phyloP scores from a whole-genome alignment of 2,113 vertebrate species.

The Paratilapia polleni region DNA sequence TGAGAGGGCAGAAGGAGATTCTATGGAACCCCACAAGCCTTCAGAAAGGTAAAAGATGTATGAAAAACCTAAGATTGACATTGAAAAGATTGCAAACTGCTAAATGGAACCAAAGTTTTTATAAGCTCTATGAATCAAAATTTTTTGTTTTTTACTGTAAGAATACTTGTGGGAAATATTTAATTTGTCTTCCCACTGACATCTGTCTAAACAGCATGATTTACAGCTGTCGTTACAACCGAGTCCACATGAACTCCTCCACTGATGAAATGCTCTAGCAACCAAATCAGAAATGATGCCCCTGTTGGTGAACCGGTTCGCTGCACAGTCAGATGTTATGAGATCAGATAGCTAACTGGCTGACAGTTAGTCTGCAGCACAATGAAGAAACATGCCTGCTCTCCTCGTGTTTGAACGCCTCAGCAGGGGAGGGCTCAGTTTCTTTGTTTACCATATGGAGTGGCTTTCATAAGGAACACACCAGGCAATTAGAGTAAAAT shows the following conservation, averaged over 20 bases:
- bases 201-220: neutral
- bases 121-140: neutral
- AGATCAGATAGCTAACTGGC: constrained; percentile 21
- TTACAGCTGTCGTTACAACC: constrained; percentile 6
- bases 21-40: neutral
- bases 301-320: constrained; percentile 14
- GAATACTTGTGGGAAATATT: neutral
- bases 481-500: constrained; percentile 59
- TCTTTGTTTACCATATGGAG: constrained; percentile 67
- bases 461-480: constrained; percentile 63
- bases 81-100: neutral
- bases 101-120: neutral
- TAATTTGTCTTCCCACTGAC: neutral
- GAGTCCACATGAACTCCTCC: neutral
- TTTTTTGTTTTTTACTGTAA: neutral
- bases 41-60: neutral
- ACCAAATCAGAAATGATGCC: neutral
- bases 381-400: constrained; percentile 46
- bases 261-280: neutral
- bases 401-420: constrained; percentile 20
- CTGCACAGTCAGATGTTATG: constrained; percentile 10
- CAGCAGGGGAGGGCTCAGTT: constrained; percentile 34
- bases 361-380: constrained; percentile 27
- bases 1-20: neutral
- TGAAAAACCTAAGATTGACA: neutral